Conservation (phyloP, 2,797 vertebrate species). For the Tenualosa thibaudeaui region DNA sequence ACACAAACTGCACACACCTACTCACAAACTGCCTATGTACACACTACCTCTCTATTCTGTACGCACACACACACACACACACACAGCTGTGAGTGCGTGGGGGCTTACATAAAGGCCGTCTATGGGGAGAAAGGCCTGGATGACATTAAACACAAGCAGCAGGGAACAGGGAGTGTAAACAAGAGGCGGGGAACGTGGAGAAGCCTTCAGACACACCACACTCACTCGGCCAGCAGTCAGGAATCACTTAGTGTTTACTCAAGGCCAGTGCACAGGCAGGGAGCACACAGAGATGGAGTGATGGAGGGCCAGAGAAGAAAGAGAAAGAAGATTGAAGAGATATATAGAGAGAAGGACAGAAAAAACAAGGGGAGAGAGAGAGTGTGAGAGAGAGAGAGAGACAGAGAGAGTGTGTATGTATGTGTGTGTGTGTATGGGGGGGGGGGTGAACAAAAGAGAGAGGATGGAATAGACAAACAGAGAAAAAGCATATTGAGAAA, state of each 20-base stretch:
- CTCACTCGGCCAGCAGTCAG: background rate
- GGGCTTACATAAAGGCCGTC: constrained; percentile 6
- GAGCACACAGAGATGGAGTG: background rate
- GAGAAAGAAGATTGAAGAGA: background rate
- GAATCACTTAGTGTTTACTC: constrained; percentile 8
- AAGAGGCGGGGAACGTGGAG: background rate
- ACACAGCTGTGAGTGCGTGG: background rate
- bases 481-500: too few species aligned
- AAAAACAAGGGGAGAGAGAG: background rate
- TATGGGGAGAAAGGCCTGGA: constrained; percentile 7
- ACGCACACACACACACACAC: background rate
- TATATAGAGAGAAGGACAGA: constrained; percentile 20
- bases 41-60: background rate
- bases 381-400: background rate
- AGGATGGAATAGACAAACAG: too few species aligned
- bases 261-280: background rate
- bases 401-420: too few species aligned
- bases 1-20: background rate
- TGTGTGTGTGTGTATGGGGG: too few species aligned
- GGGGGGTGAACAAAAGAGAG: too few species aligned
- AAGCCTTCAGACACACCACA: background rate
- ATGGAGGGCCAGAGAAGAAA: background rate
- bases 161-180: constrained; percentile 14
- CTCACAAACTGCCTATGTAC: background rate
- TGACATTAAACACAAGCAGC: constrained; percentile 5